Evolutionary conservation across 2,888 invertebrate genomes (phyloP).

Genomic region (Drosophila borealis): DNA sequence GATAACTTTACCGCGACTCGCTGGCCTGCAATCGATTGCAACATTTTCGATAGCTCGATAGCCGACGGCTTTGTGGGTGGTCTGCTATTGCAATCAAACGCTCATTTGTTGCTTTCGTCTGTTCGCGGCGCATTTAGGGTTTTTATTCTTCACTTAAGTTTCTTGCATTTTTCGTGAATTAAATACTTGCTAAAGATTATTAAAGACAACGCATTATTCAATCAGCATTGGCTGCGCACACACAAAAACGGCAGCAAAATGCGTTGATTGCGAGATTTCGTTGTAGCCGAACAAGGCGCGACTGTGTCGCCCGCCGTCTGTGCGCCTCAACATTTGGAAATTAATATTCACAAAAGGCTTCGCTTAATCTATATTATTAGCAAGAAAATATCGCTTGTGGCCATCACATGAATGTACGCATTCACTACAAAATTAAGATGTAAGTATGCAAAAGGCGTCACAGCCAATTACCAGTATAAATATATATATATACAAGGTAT

Average conservation of each 20-base stretch:
- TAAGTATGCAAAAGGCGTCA: slow-evolving; percentile 53
- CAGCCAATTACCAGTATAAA: slow-evolving; percentile 1
- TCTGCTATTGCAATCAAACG: slow-evolving; percentile 48
- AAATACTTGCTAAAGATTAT: slow-evolving; percentile 24
- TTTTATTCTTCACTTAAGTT: slow-evolving; percentile 47
- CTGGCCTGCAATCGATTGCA: slow-evolving; percentile 20
- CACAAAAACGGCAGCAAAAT: slow-evolving; percentile 32
- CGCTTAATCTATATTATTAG: slow-evolving; percentile 54
- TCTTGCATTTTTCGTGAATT: slow-evolving; percentile 42
- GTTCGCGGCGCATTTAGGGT: slow-evolving; percentile 42
- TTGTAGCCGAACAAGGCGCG: slow-evolving; percentile 54
- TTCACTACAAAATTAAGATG: slow-evolving; percentile 47
- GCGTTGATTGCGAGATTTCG: slow-evolving; percentile 44
- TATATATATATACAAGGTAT: not conserved
- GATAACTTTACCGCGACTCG: slow-evolving; percentile 35
- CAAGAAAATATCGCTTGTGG: slow-evolving; percentile 17
- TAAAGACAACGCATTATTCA: not conserved
- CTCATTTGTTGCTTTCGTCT: slow-evolving; percentile 55
- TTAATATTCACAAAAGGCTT: slow-evolving; percentile 67
- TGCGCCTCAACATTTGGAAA: slow-evolving; percentile 28
- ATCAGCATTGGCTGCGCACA: not conserved
- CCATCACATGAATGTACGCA: slow-evolving; percentile 21
- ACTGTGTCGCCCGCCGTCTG: slow-evolving; percentile 12
- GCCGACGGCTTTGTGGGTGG: slow-evolving; percentile 54
- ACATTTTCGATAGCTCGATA: slow-evolving; percentile 27